Conservation (phyloP, 2,113 vertebrate species). For the Trogon melanurus region DNA sequence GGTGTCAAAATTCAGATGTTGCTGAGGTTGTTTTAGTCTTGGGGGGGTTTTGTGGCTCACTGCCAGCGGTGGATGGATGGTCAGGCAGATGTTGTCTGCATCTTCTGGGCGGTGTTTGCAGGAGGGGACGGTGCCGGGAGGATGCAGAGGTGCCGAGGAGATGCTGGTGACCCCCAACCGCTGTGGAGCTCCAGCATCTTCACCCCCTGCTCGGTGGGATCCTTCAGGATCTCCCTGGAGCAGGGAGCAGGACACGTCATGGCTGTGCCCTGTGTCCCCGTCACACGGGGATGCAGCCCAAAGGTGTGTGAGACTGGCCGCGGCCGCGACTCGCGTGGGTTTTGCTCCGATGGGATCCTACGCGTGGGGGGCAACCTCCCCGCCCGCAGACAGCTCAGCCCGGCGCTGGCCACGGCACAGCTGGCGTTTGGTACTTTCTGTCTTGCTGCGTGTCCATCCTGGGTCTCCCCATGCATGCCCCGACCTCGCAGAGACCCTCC, state of each 20-base stretch:
- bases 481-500: background rate
- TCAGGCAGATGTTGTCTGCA: background rate
- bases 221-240: background rate
- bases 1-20: rapidly evolving
- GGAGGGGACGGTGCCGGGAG: background rate
- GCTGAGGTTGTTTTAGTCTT: rapidly evolving
- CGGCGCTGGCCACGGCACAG: background rate
- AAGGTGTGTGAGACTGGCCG: too few relatives aligned
- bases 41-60: rapidly evolving
- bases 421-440: background rate
- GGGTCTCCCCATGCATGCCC: rapidly evolving
- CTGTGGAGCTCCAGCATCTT: background rate
- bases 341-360: background rate
- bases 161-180: background rate
- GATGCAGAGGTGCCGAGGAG: rapidly evolving
- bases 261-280: rapidly evolving
- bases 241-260: rapidly evolving
- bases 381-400: background rate
- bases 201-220: rapidly evolving
- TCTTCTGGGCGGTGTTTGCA: background rate
- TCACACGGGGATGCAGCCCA: background rate
- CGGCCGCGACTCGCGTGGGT: background rate
- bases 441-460: background rate
- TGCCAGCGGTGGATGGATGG: background rate
- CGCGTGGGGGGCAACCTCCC: rapidly evolving